Base-by-base conservation (phyloP, 1,140 invertebrate genomes). In the Trigoniulus corallinus region DNA sequence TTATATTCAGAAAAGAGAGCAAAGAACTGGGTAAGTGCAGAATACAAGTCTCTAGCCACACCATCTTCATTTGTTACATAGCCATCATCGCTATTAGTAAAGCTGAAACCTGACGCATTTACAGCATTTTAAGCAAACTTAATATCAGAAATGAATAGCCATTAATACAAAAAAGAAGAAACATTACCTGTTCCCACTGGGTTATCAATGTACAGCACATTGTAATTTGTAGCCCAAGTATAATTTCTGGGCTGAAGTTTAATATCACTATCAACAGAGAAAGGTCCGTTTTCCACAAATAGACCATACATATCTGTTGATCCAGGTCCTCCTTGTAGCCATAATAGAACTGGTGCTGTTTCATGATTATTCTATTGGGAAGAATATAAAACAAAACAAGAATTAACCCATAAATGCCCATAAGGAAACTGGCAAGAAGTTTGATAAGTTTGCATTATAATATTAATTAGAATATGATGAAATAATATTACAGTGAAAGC, bases 11-110 rank as follows among this genome's bases (percentile, higher is more conserved):
- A 53, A 53, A 64, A 71, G 2, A 68, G 52, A 22, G 59, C 56
- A 54, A 69, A 70, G 52, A 70, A 71, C 54, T 71, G 69, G 1
- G 47, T 56, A 40, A 71, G 54, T 21, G 63, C 64, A 57, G 62
- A 61, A 56, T 70, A 71, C 18, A 73, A 52, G 55, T 72, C 65
- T 42, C 59, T 58, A 18, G 58, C 67, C 3, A 72, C 70, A 50
- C 69, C 67, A 2, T 60, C 60, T 53, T 71, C 59, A 57, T 66
- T 67, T 41, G 50, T 62, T 21, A 63, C 64, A 51, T 58, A 62
- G 2, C 61, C 62, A 13, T 54, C 53, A 42, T 58, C 58, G 27
- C 54, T 47, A 3, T 57, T 54, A 4, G 42, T 44, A 20, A 44
- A 44, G 18, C 42, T 44, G 18, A 44, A 44, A 10, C 42, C 42